Conservation (phyloP, 2,113 vertebrate species). For the Gadus macrocephalus region DNA sequence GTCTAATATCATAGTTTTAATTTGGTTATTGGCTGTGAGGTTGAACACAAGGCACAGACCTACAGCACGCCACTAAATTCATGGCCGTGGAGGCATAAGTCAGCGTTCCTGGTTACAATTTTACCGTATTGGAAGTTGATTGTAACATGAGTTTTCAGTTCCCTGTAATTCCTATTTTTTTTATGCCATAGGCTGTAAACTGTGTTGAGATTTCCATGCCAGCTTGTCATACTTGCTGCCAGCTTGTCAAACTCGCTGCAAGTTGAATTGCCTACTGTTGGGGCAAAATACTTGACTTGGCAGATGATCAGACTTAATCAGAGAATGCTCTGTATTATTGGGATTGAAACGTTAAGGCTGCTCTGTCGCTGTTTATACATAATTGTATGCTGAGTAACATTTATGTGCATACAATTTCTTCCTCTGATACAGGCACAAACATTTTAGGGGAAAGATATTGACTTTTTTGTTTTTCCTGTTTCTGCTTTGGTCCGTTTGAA, state of each 20-base stretch:
- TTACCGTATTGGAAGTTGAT: conserved; percentile 22
- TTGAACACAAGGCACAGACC: conserved; percentile 34
- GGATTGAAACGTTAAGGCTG: conserved; percentile 56
- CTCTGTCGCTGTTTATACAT: conserved; percentile 35
- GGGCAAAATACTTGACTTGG: conserved; percentile 13
- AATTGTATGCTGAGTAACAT: conserved; percentile 28
- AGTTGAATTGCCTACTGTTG: conserved; percentile 11
- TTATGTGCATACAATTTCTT: background rate
- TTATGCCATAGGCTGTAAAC: conserved; percentile 40
- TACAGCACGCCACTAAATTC: conserved; percentile 30
- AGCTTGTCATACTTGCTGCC: background rate
- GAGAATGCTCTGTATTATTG: conserved; percentile 36
- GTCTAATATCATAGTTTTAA: conserved; percentile 38
- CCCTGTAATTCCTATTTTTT: conserved; percentile 43
- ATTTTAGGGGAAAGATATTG: conserved; percentile 17
- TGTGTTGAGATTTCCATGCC: conserved; percentile 21
- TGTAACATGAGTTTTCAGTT: conserved; percentile 3
- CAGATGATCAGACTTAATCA: conserved; percentile 16
- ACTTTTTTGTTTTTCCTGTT: conserved; percentile 12
- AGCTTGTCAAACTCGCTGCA: conserved; percentile 18
- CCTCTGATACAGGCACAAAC: conserved; percentile 10
- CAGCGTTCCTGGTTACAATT: conserved; percentile 24
- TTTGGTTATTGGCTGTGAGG: conserved; percentile 31
- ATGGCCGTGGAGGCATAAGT: background rate
- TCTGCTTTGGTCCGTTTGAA: conserved; percentile 38